Conservation (phyloP, 2,113 vertebrate genomes). For the Xyliphius kryptos region DNA sequence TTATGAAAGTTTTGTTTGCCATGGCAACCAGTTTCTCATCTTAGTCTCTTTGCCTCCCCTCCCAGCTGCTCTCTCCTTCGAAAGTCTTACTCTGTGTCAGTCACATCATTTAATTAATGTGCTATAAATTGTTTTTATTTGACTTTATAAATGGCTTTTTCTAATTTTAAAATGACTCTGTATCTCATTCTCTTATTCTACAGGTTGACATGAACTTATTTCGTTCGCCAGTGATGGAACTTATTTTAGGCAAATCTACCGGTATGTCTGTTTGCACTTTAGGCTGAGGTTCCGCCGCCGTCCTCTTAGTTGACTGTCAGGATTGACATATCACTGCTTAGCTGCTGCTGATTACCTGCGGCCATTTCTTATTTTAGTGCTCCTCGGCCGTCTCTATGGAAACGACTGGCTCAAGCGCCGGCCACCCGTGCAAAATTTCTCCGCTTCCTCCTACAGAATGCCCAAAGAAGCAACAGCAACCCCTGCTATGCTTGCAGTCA, state of each 20-base stretch:
- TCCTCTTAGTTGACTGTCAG: neutral
- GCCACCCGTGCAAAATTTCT: slow-evolving; percentile 27
- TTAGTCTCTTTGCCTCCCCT: slow-evolving; percentile 18
- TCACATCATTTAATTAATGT: no score
- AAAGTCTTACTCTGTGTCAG: neutral
- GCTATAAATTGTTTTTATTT: slow-evolving; percentile 5
- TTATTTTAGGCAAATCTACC: neutral
- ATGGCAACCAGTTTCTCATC: slow-evolving; percentile 28
- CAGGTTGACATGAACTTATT: neutral
- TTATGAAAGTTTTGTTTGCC: slow-evolving; percentile 32
- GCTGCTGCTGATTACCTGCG: neutral
- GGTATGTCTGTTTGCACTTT: neutral
- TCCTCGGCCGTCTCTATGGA: slow-evolving; percentile 64
- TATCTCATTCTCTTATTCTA: no score
- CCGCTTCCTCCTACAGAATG: slow-evolving; percentile 32
- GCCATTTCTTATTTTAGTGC: slow-evolving; percentile 3
- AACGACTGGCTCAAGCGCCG: slow-evolving; percentile 44
- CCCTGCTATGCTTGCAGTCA: neutral
- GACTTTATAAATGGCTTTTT: slow-evolving; percentile 7
- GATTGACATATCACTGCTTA: neutral
- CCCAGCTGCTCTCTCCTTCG: neutral
- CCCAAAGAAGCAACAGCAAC: neutral
- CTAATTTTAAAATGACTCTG: no score
- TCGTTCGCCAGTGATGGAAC: neutral
- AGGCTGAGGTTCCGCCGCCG: neutral